Evolutionary conservation across 1,140 invertebrate genomes (phyloP).

Genomic region (Drosophila arawakana): DNA sequence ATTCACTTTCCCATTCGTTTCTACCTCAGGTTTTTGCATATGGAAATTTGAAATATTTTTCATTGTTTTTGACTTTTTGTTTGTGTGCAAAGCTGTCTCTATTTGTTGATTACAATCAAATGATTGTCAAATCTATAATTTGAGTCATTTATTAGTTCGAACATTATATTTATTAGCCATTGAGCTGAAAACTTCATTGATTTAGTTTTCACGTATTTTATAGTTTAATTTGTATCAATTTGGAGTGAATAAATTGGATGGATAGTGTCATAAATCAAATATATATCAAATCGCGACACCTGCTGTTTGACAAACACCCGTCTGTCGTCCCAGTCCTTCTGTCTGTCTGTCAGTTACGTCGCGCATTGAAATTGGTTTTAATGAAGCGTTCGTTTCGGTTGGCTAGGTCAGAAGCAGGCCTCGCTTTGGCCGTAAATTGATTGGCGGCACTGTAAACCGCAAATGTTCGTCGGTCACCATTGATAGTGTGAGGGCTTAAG

Average conservation of each 20-base stretch:
- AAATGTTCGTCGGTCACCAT: slow-evolving; percentile 36
- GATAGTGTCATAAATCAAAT: slow-evolving; percentile 10
- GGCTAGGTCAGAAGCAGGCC: slow-evolving; percentile 19
- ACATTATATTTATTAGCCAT: slow-evolving; percentile 12
- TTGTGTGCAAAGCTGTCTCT: background rate
- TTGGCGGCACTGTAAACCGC: slow-evolving; percentile 59
- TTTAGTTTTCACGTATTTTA: background rate
- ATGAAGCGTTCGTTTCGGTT: slow-evolving; percentile 55
- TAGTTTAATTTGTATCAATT: slow-evolving; percentile 16
- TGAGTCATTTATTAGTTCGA: background rate
- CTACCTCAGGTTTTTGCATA: background rate
- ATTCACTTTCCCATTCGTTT: background rate
- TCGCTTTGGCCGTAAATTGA: slow-evolving; percentile 57
- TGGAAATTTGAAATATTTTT: slow-evolving; percentile 47
- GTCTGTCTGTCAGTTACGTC: slow-evolving; percentile 23
- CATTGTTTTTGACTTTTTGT: slow-evolving; percentile 25
- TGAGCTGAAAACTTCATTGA: slow-evolving; percentile 2
- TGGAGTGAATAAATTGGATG: background rate
- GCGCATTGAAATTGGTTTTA: slow-evolving; percentile 65
- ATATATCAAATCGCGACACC: slow-evolving; percentile 28
- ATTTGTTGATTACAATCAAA: background rate
- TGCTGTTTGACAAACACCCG: slow-evolving; percentile 36
- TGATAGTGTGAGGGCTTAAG: background rate
- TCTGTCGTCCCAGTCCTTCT: slow-evolving; percentile 14
- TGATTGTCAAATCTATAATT: slow-evolving; percentile 4